Conservation (phyloP, 2,888 invertebrate genomes). For the Drosophila suboccidentalis region DNA sequence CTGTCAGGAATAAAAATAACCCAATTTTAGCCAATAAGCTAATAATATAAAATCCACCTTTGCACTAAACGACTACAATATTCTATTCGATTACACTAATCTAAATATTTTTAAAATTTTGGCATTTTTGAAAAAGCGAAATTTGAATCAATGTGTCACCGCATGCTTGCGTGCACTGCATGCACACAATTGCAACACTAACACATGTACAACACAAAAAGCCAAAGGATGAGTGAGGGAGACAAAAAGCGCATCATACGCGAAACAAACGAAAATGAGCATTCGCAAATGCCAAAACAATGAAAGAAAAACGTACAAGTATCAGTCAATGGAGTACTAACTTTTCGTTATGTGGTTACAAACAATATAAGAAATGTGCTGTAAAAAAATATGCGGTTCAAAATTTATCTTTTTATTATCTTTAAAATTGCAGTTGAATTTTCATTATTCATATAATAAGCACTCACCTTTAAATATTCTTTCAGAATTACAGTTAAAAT, state of each 20-base stretch:
- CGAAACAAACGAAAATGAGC: not conserved
- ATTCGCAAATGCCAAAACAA: not conserved
- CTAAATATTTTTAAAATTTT: no score
- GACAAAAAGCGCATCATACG: not conserved
- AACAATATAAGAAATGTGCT: not conserved
- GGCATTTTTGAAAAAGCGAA: no score
- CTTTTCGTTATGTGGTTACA: not conserved
- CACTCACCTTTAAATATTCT: not conserved
- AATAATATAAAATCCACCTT: no score
- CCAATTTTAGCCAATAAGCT: no score
- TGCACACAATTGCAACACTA: not conserved
- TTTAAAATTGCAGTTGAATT: not conserved
- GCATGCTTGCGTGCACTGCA: no score
- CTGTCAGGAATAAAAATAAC: no score
- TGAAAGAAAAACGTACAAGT: not conserved
- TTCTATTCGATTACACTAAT: no score
- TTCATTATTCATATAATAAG: not conserved
- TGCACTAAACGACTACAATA: no score
- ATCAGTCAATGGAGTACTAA: not conserved
- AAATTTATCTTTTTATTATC: not conserved
- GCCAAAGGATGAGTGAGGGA: not conserved
- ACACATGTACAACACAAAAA: no score
- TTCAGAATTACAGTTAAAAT: not conserved
- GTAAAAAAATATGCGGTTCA: not conserved
- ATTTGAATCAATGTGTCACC: no score